Evolutionary conservation across 2,797 vertebrate genomes (phyloP).

Genomic region (Basileuterus tristriatus): DNA sequence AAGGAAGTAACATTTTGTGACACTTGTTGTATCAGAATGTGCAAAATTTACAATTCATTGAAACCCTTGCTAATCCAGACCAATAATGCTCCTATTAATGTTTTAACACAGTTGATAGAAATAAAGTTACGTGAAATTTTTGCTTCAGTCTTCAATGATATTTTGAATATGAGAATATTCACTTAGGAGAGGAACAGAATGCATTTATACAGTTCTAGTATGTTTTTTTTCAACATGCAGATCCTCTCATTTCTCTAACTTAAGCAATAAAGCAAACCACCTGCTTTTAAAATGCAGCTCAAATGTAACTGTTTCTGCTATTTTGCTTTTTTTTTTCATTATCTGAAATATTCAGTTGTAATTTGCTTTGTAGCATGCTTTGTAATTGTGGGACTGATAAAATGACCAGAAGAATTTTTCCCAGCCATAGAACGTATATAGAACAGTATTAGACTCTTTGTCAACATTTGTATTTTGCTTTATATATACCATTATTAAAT

Average conservation of each 20-base stretch:
- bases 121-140: background rate
- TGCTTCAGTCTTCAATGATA: background rate
- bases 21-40: background rate
- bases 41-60: background rate
- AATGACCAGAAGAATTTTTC: background rate
- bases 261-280: background rate
- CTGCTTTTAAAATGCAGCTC: background rate
- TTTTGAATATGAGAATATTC: background rate
- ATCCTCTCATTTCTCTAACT: background rate
- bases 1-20: background rate
- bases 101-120: background rate
- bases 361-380: background rate
- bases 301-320: background rate
- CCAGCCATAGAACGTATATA: background rate
- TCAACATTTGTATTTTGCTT: background rate
- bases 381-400: background rate
- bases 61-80: background rate
- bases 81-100: background rate
- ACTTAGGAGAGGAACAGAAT: background rate
- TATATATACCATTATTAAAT: background rate
- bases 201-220: background rate
- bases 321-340: background rate
- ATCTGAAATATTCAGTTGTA: background rate
- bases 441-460: background rate
- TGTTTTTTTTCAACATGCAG: background rate